These are phyloP conservation scores for Pygoscelis adeliae DNA, from an alignment of 2,113 vertebrate species.

Conservation along the genomic window DNA sequence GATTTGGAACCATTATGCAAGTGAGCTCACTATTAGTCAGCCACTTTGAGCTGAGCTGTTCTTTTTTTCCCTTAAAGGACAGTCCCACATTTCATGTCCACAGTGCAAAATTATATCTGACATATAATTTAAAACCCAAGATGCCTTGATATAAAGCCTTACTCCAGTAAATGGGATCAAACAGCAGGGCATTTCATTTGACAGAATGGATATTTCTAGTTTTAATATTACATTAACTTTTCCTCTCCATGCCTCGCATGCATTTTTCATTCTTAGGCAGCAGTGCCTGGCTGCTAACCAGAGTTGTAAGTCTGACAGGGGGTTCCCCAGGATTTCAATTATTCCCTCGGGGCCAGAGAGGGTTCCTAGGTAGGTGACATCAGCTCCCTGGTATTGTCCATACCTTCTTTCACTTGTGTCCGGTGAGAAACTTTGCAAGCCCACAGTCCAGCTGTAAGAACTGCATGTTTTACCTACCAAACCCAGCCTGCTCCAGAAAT, in stretches of 20 bases:
- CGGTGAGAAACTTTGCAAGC: neutral
- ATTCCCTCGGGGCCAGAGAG: neutral
- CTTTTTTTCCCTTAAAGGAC: constrained; percentile 15
- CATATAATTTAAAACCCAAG: constrained; percentile 70
- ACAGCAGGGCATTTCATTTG: constrained; percentile 64
- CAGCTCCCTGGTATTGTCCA: neutral
- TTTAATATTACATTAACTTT: constrained; percentile 58
- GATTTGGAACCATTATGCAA: neutral
- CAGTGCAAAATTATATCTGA: constrained; percentile 66
- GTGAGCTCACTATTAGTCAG: neutral
- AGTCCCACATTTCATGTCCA: constrained; percentile 8
- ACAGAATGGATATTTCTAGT: constrained; percentile 58
- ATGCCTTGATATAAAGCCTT: constrained; percentile 64
- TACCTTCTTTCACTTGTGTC: neutral
- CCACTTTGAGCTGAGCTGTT: neutral
- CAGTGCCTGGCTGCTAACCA: neutral
- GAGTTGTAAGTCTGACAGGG: neutral
- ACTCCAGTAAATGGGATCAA: constrained; percentile 75
- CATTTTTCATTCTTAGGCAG: constrained; percentile 53
- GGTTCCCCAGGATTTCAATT: neutral
- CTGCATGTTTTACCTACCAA: neutral
- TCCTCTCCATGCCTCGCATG: constrained; percentile 6
- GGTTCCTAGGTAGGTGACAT: neutral
- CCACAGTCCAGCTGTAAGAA: neutral
- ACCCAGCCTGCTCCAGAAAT: neutral